A percentile compares a stretch with the other conserved stretches of the same genome.
phyloP scores from a whole-genome alignment of 2,113 vertebrate species.

The Leptodactylus fuscus region DNA sequence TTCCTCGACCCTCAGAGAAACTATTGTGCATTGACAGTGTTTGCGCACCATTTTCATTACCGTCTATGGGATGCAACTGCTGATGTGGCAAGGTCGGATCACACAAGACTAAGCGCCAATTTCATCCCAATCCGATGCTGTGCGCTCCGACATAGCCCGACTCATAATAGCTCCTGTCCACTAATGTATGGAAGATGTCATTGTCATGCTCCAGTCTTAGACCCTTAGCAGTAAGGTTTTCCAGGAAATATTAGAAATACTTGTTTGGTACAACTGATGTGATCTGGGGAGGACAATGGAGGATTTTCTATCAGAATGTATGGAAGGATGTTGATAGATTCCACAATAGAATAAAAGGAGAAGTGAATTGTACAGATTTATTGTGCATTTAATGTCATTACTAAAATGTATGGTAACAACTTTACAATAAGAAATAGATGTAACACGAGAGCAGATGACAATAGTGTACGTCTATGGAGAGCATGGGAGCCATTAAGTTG shows the following conservation, averaged over 20 bases:
- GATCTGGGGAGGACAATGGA: background rate
- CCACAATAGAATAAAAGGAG: background rate
- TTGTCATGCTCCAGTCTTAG: background rate
- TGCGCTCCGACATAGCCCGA: background rate
- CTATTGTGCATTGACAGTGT: too few relatives aligned
- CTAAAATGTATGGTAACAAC: background rate
- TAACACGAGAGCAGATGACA: background rate
- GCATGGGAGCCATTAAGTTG: too few relatives aligned
- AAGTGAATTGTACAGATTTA: background rate
- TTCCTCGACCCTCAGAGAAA: too few relatives aligned
- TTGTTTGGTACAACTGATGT: background rate
- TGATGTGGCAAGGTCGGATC: background rate
- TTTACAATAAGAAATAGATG: background rate
- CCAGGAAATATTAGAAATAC: background rate
- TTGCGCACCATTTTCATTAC: background rate
- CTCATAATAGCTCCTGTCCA: background rate
- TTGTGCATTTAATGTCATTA: background rate
- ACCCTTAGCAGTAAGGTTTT: background rate
- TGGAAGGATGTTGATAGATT: background rate
- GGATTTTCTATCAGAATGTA: background rate
- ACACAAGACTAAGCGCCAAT: background rate
- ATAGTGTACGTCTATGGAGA: background rate
- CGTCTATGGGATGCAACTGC: background rate
- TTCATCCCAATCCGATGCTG: too few relatives aligned
- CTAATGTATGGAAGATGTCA: background rate